These are phyloP conservation scores for Scaptomyza tumidula DNA, from an alignment of 2,888 invertebrate genomes.

Conservation along the genomic window DNA sequence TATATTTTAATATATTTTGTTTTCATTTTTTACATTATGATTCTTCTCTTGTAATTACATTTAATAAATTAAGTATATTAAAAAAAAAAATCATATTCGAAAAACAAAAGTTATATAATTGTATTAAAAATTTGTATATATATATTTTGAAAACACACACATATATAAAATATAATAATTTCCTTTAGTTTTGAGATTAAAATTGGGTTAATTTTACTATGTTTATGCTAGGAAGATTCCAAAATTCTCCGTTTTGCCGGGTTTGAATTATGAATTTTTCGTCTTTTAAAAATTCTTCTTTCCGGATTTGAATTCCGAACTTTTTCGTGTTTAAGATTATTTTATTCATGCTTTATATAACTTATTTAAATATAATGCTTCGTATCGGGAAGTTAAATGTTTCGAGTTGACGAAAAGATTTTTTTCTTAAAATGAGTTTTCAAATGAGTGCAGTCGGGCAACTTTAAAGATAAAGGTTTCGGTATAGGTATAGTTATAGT, in stretches of 20 bases:
- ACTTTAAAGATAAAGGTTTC: conserved; percentile 5
- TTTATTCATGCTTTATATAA: not conserved
- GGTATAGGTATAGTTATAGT: conserved; percentile 1
- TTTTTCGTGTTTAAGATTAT: too few relatives aligned
- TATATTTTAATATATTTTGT: conserved; percentile 12
- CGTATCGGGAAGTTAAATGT: conserved; percentile 9
- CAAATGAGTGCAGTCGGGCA: too few relatives aligned
- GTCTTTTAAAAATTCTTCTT: too few relatives aligned
- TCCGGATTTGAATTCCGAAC: too few relatives aligned
- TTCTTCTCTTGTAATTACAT: conserved; percentile 35
- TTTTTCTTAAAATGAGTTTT: too few relatives aligned
- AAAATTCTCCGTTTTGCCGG: too few relatives aligned
- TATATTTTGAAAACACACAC: conserved; percentile 25
- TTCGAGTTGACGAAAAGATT: too few relatives aligned
- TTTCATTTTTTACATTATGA: conserved; percentile 20
- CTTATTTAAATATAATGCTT: not conserved
- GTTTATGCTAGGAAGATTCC: not conserved
- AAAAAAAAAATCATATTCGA: conserved; percentile 24
- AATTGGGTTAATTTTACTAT: conserved; percentile 7
- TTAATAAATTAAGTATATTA: conserved; percentile 56
- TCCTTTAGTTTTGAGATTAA: conserved; percentile 31
- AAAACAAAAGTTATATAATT: conserved; percentile 32
- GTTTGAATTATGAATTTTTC: too few relatives aligned
- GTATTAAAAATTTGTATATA: conserved; percentile 9
- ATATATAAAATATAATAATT: conserved; percentile 40